Evolutionary conservation across 2,888 invertebrate genomes (phyloP).

Genomic region (Anaspis maculata): DNA sequence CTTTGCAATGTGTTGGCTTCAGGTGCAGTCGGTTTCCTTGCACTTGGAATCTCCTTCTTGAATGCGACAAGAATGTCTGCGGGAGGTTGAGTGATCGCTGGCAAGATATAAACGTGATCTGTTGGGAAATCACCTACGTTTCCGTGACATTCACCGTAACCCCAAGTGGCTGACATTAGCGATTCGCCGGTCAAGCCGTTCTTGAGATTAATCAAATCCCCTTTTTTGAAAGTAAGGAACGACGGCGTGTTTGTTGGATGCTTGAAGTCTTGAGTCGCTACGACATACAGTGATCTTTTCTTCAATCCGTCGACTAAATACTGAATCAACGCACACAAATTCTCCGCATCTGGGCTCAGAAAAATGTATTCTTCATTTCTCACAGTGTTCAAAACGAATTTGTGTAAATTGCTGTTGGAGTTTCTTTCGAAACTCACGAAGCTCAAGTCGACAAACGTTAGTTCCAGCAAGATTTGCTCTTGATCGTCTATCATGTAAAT

Average conservation of each 20-base stretch:
- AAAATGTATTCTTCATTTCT: conserved; percentile 86
- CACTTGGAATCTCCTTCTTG: conserved; percentile 48
- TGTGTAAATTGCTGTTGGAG: conserved; percentile 49
- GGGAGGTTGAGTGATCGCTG: conserved; percentile 70
- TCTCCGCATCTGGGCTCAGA: conserved; percentile 80
- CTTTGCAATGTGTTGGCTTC: conserved; percentile 50
- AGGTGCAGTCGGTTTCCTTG: conserved; percentile 38
- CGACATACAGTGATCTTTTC: conserved; percentile 73
- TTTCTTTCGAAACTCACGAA: conserved; percentile 57
- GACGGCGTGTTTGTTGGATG: conserved; percentile 47
- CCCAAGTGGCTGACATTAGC: conserved; percentile 64
- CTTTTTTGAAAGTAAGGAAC: conserved; percentile 51
- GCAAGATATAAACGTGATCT: conserved; percentile 78
- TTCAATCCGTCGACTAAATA: conserved; percentile 81
- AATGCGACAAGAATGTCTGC: conserved; percentile 56
- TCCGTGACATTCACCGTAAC: conserved; percentile 61
- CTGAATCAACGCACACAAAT: conserved; percentile 73
- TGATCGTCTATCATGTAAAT: conserved; percentile 87
- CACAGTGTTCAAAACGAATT: conserved; percentile 71
- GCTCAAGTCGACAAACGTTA: conserved; percentile 78
- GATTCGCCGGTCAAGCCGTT: conserved; percentile 68
- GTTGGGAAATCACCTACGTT: conserved; percentile 77
- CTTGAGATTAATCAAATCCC: conserved; percentile 76
- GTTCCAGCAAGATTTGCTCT: conserved; percentile 82
- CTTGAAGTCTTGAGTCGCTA: conserved; percentile 58